phyloP scores from a whole-genome alignment of 2,888 invertebrate species.

The Caenorhabditis panamensis region DNA sequence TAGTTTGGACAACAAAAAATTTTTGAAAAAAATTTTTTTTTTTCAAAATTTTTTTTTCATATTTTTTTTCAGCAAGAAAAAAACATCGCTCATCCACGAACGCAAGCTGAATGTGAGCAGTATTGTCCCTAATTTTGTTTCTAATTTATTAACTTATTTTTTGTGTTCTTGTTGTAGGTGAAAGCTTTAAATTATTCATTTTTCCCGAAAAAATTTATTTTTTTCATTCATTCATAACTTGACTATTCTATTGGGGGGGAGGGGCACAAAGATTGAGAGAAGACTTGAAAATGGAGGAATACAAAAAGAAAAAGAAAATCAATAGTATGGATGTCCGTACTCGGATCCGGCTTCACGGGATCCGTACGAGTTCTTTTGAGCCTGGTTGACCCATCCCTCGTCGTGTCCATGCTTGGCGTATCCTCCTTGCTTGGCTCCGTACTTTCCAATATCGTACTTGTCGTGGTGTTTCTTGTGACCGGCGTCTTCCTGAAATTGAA shows the following conservation, averaged over 20 bases:
- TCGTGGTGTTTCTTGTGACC: constrained; percentile 57
- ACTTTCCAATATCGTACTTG: constrained; percentile 58
- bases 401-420: constrained; percentile 54
- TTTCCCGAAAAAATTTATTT: constrained; percentile 2
- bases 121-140: constrained; percentile 43
- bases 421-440: constrained; percentile 55
- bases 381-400: constrained; percentile 62
- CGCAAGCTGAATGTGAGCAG: constrained; percentile 58
- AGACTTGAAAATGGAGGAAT: background rate
- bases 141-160: background rate
- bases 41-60: background rate
- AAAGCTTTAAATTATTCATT: background rate
- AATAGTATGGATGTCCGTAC: constrained; percentile 55
- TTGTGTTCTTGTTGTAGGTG: background rate
- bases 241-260: background rate
- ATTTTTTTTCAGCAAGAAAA: constrained; percentile 55
- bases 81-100: constrained; percentile 63
- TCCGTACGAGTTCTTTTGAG: constrained; percentile 60
- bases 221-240: too few relatives aligned
- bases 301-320: constrained; percentile 3
- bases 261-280: background rate
- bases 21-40: too few relatives aligned
- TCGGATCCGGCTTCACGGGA: constrained; percentile 42
- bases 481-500: constrained; percentile 43
- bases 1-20: background rate